Evolutionary conservation across 2,888 invertebrate genomes (phyloP), one percentile per base, ranked within the genome.

Genomic region (Lasioglossum vierecki): DNA sequence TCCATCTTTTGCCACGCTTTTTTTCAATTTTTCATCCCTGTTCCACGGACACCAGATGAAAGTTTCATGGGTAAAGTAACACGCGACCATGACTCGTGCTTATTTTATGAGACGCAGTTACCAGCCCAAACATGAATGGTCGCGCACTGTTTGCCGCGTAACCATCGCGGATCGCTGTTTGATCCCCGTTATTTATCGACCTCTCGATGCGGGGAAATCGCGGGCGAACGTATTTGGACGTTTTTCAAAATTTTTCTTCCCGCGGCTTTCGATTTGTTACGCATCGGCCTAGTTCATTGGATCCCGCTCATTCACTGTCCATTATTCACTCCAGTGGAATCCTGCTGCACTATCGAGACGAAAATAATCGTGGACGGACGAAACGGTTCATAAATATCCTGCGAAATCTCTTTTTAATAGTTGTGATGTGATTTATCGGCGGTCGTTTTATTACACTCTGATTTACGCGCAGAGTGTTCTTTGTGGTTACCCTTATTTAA

Each of bases 91-190:
- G 49, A 26, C n/a, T 39, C 39, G 26, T 70, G 68, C 22, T 26
- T 70, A 66, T 77, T 77, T 77, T 49, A 77, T 70, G 68, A 70
- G 68, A n/a, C 35, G 18, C 66, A 18, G 46, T 76, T 68, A 39
- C 66, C 35, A 46, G 46, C 68, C 18, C 66, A 18, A 68, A 15
- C 76, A 18, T 68, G 68, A 76, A 68, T 68, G 35, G 76, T 76
- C 49, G 22, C 46, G 15, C n/a, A n/a, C 46, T 57, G 22, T 68
- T 68, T 26, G 22, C 46, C 46, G 13, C 63, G n/a, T 22, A 18
- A 18, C 49, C 18, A 63, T 68, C 35, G 35, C 66, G n/a, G 46
- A 76, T 49, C 66, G 68, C 18, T 49, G 46, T 49, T 68, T 63
- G 49, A 76, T 49, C 66, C n/a, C n/a, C 35, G 66, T 44, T 76